A percentile compares a stretch with the other conserved stretches of the same genome.
Conservation (phyloP, 1,140 invertebrate species). For the Calliopsis andreniformis region DNA sequence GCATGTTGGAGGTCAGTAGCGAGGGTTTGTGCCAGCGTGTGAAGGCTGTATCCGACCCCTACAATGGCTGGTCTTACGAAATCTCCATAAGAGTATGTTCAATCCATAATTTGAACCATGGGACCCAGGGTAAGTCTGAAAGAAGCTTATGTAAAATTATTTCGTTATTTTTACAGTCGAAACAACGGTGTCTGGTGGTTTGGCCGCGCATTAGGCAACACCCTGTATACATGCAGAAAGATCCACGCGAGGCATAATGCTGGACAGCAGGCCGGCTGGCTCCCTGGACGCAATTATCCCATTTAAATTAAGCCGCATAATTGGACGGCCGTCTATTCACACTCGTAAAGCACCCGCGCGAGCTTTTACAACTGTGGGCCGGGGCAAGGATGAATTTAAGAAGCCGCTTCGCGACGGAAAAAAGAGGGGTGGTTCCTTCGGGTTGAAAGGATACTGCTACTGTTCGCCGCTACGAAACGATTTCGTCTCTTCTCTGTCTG, state of each 20-base stretch:
- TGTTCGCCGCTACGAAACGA: constrained; percentile 65
- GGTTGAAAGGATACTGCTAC: constrained; percentile 72
- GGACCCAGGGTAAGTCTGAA: too few species aligned
- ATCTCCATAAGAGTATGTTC: too few species aligned
- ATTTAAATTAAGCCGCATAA: constrained; percentile 80
- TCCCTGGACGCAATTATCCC: constrained; percentile 76
- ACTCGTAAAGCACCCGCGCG: constrained; percentile 74
- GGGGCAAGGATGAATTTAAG: constrained; percentile 66
- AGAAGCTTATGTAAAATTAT: too few species aligned
- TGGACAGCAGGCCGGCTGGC: constrained; percentile 35
- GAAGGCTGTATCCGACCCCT: too few species aligned
- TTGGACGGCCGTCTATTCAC: constrained; percentile 78
- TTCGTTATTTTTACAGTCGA: too few species aligned
- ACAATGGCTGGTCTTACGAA: too few species aligned
- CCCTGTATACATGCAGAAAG: constrained; percentile 8
- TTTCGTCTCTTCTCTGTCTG: constrained; percentile 43
- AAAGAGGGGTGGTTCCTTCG: constrained; percentile 67
- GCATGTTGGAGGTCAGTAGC: too few species aligned
- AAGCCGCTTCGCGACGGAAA: constrained; percentile 46
- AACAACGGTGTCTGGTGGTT: too few species aligned
- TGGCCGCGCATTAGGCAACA: too few species aligned
- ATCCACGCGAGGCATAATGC: constrained; percentile 54
- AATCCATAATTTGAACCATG: too few species aligned
- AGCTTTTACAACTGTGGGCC: constrained; percentile 71
- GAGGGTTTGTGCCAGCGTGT: too few species aligned